Base-by-base conservation (phyloP, 2,888 invertebrate species). In the Lysandra coridon region DNA sequence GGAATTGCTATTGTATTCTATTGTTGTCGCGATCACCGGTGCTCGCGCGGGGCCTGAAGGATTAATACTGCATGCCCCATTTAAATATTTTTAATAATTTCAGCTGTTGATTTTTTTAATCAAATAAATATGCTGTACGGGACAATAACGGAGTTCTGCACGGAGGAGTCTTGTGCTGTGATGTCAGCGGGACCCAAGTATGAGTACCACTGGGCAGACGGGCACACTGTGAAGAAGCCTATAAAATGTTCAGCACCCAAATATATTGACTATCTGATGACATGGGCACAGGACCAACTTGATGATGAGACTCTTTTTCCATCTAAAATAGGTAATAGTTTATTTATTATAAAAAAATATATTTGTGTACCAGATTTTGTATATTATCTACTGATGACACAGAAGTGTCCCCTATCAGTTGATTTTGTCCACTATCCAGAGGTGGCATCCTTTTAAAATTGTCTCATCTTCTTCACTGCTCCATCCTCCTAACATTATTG, bases 91-190 rank as follows among this genome's bases (percentile, higher is more conserved):
- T 30, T 10, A 10, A 30, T 69, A 0, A 14, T 95, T 96, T 73
- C 94, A 99, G 99, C 99, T 87, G 99, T 99, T 82, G 99, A 99
- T 95, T 99, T 99, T 93, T 99, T 99, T 95, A 99, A 99, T 94
- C 99, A 99, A 96, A 99, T 99, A 89, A 99, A 99, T 94, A 99
- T 99, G 99, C 95, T 99, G 83, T 99, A 99, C 88, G 99, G 99
- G 78, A 99, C 99, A 53, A 98, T 99, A 87, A 99, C 99, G n/a
- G 99, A 99, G 94, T 99, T 99, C 94, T 99, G 99, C 91, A 99
- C 99, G 4, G 99, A 99, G 91, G 98, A 99, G 87, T 98, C 98
- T 83, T 99, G 99, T 92, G 97, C 98, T 12, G 99, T 99, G 85
- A 99, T 99, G 99, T 99, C 99, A 12, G 99, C 99, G 17, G 99